Conservation (phyloP, 2,888 invertebrate genomes). For the Eulithis prunata region DNA sequence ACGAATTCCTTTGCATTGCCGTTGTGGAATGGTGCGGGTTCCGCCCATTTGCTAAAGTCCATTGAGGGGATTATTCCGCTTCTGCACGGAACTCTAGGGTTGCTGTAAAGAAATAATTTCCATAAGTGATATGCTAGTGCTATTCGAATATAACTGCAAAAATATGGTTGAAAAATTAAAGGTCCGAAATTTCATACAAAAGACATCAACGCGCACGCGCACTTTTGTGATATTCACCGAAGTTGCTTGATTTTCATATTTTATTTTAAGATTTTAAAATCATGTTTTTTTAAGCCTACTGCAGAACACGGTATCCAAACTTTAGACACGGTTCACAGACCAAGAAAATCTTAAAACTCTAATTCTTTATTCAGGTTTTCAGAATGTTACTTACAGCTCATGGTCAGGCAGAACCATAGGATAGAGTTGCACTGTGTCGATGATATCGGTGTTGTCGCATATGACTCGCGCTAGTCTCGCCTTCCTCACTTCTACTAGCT, state of each 20-base stretch:
- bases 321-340: too few species aligned
- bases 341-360: too few species aligned
- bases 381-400: slow-evolving; percentile 89
- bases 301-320: too few species aligned
- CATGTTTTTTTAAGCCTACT: too few species aligned
- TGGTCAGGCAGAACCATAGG: slow-evolving; percentile 97
- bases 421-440: slow-evolving; percentile 95
- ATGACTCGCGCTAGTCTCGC: slow-evolving; percentile 91
- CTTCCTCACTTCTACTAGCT: slow-evolving; percentile 93
- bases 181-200: background rate
- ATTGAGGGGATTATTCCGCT: slow-evolving; percentile 94
- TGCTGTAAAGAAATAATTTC: slow-evolving; percentile 80
- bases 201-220: background rate
- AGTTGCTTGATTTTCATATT: too few species aligned
- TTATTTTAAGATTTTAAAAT: too few species aligned
- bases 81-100: slow-evolving; percentile 96
- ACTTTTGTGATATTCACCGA: too few species aligned
- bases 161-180: background rate
- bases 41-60: slow-evolving; percentile 96
- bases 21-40: slow-evolving; percentile 81
- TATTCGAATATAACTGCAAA: too few species aligned
- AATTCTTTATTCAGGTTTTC: background rate
- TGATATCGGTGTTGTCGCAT: slow-evolving; percentile 96
- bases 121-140: background rate
- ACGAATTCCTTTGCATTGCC: slow-evolving; percentile 84